Conservation (phyloP, 2,113 vertebrate genomes). For the Bettongia penicillata region DNA sequence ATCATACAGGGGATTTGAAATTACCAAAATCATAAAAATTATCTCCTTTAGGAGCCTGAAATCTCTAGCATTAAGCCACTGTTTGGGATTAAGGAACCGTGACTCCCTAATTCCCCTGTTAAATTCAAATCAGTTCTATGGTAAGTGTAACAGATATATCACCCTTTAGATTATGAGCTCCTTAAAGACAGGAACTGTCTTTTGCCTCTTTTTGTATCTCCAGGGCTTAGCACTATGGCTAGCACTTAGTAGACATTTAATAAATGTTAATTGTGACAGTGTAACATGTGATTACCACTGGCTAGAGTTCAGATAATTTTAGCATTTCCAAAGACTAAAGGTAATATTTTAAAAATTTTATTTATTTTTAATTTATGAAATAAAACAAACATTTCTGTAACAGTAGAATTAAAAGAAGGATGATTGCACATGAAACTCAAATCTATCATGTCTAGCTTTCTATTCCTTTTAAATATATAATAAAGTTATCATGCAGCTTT, state of each 20-base stretch:
- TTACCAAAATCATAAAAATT: too few relatives aligned
- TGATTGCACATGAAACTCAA: too few relatives aligned
- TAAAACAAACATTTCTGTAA: too few relatives aligned
- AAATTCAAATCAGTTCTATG: not conserved
- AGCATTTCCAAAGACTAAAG: not conserved
- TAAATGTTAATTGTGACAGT: not conserved
- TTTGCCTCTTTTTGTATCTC: not conserved
- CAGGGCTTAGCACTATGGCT: not conserved
- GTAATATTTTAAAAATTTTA: not conserved
- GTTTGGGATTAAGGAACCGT: not conserved
- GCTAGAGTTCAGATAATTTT: not conserved
- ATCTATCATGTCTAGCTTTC: too few relatives aligned
- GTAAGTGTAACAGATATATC: not conserved
- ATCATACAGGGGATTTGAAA: not conserved
- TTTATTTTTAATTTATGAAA: too few relatives aligned
- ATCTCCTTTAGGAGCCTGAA: not conserved
- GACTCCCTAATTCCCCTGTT: not conserved
- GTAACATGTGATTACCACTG: not conserved
- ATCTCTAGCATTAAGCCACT: not conserved
- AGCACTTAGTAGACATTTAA: not conserved
- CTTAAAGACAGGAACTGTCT: not conserved
- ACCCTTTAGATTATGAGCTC: not conserved
- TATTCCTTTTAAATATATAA: too few relatives aligned
- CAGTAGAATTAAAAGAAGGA: too few relatives aligned
- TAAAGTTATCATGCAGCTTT: too few relatives aligned